Evolutionary conservation across 2,888 invertebrate genomes (phyloP).

Genomic region (Tenthredo amoena): DNA sequence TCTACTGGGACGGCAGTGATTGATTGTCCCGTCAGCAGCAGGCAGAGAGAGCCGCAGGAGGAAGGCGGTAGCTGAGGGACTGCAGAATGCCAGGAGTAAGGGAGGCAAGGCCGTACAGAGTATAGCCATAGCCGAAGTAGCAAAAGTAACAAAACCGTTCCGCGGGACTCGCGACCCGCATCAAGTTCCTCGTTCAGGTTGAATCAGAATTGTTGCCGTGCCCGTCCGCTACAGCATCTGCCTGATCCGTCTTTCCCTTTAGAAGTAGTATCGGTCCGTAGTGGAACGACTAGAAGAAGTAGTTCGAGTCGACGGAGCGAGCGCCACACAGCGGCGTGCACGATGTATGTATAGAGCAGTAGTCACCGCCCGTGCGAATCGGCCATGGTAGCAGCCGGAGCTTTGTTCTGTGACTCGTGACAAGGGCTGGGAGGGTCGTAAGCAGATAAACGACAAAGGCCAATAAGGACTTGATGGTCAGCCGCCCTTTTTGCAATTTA

Average conservation of each 20-base stretch:
- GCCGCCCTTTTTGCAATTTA: conserved; percentile 45
- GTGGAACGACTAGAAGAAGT: not conserved
- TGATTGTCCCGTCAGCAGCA: conserved; percentile 76
- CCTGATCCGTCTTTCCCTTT: conserved; percentile 16
- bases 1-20: conserved; percentile 71
- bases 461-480: conserved; percentile 45
- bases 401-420: conserved; percentile 33
- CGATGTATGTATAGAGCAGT: conserved; percentile 3
- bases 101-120: conserved; percentile 13
- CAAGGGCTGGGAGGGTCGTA: conserved; percentile 42
- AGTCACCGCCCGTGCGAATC: conserved; percentile 9
- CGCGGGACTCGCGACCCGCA: conserved; percentile 43
- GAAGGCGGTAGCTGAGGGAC: conserved; percentile 46
- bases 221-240: conserved; percentile 43
- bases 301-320: not conserved
- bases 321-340: not conserved
- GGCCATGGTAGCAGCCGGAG: conserved; percentile 8
- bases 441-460: conserved; percentile 51
- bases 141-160: conserved; percentile 73
- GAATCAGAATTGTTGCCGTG: conserved; percentile 37
- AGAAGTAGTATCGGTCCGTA: conserved; percentile 14
- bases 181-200: conserved; percentile 44
- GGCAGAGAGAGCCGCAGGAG: conserved; percentile 60
- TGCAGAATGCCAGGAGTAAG: conserved; percentile 41
- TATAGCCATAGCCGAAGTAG: conserved; percentile 61